Base-by-base conservation (phyloP, 2,113 vertebrate genomes). In the Microcebus ravelobensis region DNA sequence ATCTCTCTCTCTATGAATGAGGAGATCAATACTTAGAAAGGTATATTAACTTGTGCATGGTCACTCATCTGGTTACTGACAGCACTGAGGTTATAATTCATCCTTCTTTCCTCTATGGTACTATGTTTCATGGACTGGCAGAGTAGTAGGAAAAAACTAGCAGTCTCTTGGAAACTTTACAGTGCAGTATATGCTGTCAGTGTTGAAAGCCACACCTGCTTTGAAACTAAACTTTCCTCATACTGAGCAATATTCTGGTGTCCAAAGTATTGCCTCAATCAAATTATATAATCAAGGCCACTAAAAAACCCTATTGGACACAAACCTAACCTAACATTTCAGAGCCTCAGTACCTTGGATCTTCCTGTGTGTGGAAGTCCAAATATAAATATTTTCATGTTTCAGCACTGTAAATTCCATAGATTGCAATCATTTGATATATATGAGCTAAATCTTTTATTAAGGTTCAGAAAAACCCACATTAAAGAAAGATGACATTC, bases 401-500 rank as follows among this genome's bases (percentile, higher is more conserved):
- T 83, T 82, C 31, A 52, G 48, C 57, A 83, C 79, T 83, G 13
- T 21, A 85, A 63, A 87, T 67, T 91, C 76, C 63, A 13, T 39
- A 45, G n/a, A 79, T 59, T 50, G 6, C 11, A 57, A 42, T 90
- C 39, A 36, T 73, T 83, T 84, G 31, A 74, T 73, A 87, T 25
- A 48, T 27, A 17, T 25, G 82, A 68, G 68, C 73, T 85, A 70
- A 84, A 31, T 90, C 34, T 83, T 89, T 90, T 91, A 48, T 65
- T 88, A 61, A 70, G 36, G 23, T 90, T 88, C 14, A 48, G 65
- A 55, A 34, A 55, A 63, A 31, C 21, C 4, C 8, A 31, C 55
- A 65, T 84, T 81, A 91, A 92, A 92, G 91, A 90, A 92, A 74
- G 13, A 94, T 65, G 48, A 63, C 12, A 57, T 67, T 90, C 85